Evolutionary conservation across 2,888 invertebrate genomes (phyloP).

Genomic region (Agonopterix arenella): DNA sequence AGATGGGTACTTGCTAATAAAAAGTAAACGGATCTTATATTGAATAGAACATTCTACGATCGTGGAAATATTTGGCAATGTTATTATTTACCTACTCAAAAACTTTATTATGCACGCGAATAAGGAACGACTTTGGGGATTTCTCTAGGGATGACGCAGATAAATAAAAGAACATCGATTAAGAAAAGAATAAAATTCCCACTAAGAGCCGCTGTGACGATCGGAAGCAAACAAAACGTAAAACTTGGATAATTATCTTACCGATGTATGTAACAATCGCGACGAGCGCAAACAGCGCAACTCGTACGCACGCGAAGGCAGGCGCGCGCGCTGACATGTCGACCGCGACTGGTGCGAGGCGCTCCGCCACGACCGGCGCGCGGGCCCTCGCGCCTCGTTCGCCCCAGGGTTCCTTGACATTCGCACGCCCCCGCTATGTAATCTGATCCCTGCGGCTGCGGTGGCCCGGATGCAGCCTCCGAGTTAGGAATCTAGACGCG

Average conservation of each 20-base stretch:
- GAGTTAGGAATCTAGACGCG: slow-evolving; percentile 64
- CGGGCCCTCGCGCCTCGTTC: not conserved
- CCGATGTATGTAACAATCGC: slow-evolving; percentile 30
- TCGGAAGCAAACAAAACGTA: not conserved
- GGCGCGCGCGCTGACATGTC: slow-evolving; percentile 61
- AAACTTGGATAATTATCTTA: slow-evolving; percentile 31
- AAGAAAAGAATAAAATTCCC: not conserved
- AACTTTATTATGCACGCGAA: too few species aligned
- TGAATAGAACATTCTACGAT: too few species aligned
- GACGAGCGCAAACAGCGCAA: slow-evolving; percentile 20
- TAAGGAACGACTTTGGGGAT: too few species aligned
- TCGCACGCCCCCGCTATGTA: slow-evolving; percentile 58
- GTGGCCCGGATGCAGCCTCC: slow-evolving; percentile 73
- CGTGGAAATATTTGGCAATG: too few species aligned
- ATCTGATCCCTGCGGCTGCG: slow-evolving; percentile 51
- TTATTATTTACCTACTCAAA: too few species aligned
- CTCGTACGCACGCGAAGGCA: slow-evolving; percentile 20
- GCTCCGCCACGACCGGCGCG: slow-evolving; percentile 10
- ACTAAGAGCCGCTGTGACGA: not conserved
- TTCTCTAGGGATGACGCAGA: too few species aligned
- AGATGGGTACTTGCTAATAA: not conserved
- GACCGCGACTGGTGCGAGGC: slow-evolving; percentile 19
- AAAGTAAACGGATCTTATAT: too few species aligned
- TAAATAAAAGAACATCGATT: too few species aligned
- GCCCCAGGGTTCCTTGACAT: slow-evolving; percentile 69